These are phyloP conservation scores for Coleophora deauratella DNA, from an alignment of 2,888 invertebrate species.

Conservation along the genomic window DNA sequence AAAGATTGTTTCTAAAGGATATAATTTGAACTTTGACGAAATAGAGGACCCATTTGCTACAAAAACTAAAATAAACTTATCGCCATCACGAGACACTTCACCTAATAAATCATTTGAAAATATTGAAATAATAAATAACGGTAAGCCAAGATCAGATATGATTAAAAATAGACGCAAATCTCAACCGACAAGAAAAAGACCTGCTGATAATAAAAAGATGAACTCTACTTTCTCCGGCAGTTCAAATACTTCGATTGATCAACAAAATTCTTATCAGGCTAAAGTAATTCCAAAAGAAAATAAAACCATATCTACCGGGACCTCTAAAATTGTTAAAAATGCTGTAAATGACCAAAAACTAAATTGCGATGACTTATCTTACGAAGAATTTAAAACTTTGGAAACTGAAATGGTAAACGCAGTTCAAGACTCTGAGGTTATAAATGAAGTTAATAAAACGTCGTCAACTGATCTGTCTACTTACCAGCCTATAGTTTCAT, in stretches of 20 bases:
- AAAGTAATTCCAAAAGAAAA: background rate
- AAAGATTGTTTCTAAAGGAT: constrained; percentile 47
- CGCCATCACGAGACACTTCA: constrained; percentile 32
- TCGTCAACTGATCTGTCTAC: constrained; percentile 43
- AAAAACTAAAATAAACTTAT: constrained; percentile 46
- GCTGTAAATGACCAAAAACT: background rate
- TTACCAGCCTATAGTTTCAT: constrained; percentile 34
- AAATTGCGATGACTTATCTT: too few relatives aligned
- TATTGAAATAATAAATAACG: constrained; percentile 12
- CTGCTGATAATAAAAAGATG: constrained; percentile 27
- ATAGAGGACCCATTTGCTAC: constrained; percentile 56
- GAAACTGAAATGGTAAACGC: too few relatives aligned
- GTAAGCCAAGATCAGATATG: constrained; percentile 19
- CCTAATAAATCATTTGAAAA: constrained; percentile 17
- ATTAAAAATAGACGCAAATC: constrained; percentile 36
- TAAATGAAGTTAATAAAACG: constrained; percentile 22
- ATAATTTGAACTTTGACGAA: constrained; percentile 58
- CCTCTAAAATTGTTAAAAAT: background rate
- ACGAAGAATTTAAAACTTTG: too few relatives aligned
- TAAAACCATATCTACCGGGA: background rate
- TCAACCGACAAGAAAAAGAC: constrained; percentile 33
- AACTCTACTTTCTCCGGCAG: constrained; percentile 27
- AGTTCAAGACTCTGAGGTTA: background rate
- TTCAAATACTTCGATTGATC: background rate
- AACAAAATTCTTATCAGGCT: too few relatives aligned